phyloP scores from a whole-genome alignment of 1,140 invertebrate species.

The Luehdorfia chinensis region DNA sequence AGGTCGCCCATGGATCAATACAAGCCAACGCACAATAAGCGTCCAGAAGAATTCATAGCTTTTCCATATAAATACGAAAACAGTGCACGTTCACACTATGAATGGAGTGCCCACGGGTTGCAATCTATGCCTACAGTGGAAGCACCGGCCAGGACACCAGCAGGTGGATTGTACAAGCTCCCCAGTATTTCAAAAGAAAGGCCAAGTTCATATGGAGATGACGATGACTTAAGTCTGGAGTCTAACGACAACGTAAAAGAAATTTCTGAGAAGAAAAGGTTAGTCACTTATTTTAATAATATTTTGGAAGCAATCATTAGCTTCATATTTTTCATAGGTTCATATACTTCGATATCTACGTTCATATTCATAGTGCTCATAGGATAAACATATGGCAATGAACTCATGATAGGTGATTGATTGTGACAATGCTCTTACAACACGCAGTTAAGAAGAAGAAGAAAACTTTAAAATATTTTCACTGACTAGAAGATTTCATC shows the following conservation, averaged over 20 bases:
- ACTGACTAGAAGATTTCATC: too few species aligned
- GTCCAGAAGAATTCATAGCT: constrained; percentile 23
- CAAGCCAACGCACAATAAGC: constrained; percentile 30
- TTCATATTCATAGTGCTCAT: too few species aligned
- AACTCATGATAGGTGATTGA: too few species aligned
- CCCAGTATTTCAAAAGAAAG: constrained; percentile 47
- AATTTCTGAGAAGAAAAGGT: constrained; percentile 48
- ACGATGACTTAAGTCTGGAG: constrained; percentile 39
- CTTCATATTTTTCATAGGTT: background rate
- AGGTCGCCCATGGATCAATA: constrained; percentile 39
- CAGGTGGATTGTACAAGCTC: constrained; percentile 50
- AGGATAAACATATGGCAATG: too few species aligned
- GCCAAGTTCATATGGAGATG: constrained; percentile 28
- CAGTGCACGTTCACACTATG: constrained; percentile 22
- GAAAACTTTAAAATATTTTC: too few species aligned
- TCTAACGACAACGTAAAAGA: constrained; percentile 42
- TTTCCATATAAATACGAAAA: constrained; percentile 49
- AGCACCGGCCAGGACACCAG: constrained; percentile 42
- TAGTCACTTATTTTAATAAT: constrained; percentile 11
- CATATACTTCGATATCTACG: too few species aligned
- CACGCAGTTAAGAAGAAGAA: too few species aligned
- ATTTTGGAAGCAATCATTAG: too few species aligned
- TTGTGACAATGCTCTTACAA: too few species aligned
- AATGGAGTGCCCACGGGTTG: constrained; percentile 25
- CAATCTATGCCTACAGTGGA: constrained; percentile 50